Base-by-base conservation (phyloP, 2,113 vertebrate genomes). In the Pipa parva region DNA sequence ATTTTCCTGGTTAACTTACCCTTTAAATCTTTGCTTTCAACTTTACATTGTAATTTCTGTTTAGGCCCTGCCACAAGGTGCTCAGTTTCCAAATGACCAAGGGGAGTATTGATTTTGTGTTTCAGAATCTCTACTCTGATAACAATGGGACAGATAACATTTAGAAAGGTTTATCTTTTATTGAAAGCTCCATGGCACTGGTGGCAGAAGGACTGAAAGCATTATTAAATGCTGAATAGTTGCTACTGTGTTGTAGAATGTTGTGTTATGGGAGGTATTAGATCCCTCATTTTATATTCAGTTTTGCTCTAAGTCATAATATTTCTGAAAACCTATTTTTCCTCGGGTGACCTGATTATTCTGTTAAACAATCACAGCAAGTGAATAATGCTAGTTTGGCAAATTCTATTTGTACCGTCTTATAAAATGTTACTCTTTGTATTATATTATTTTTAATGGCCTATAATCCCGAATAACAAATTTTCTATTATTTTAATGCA, bases 371-470 rank as follows among this genome's bases (percentile, higher is more conserved):
- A 52, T 9, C 39, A 56, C 26, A 28, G 26, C 63, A 45, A 56
- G 42, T 56, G 63, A 57, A 46, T 57, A 56, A 57, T 65, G 63
- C 63, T 42, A 57, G 25, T 22, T 26, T 22, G 26, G 63, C 63
- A 57, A 57, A 57, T 56, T 24, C 45, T 33, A 13, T 46, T 21
- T 46, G 52, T 54, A 65, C 52, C 52, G n/a, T 65, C 29, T 21
- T 45, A 46, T 36, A 57, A 56, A 56, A 56, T 48, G 37, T 54
- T 42, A 65, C 24, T 28, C 51, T 65, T 65, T 65, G 51, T 56
- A 52, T 52, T 56, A 39, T 39, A 56, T 65, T 65, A 45, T 65
- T 65, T 57, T 65, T 65, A 64, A n/a, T 64, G 36, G 63, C 39
- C 63, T 54, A 55, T 64, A 29, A 65, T 46, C 42, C 29, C 31